Evolutionary conservation across 1,140 invertebrate genomes (phyloP), one percentile per base, ranked within the genome.

Genomic region (Bombus vancouverensis): DNA sequence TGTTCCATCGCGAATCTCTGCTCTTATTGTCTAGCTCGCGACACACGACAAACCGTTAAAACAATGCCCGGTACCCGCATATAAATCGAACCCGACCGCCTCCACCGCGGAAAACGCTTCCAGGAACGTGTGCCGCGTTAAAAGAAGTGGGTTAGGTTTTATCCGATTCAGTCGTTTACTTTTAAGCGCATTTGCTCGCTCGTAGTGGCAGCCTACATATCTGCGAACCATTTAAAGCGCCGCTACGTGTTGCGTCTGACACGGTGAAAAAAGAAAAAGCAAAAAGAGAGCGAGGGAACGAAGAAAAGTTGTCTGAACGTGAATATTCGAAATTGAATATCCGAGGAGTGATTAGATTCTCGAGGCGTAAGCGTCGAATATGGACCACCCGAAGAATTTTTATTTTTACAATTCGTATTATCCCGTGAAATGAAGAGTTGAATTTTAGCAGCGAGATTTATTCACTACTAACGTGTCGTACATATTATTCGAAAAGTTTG

Each of bases 41-140:
- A 88, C 83, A 87, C 78, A 78, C 88, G 79, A 88, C 87, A 73
- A 75, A 77, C 79, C 79, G 83, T 71, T 79, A 57, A 79, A 82
- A 89, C 87, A 89, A 89, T 88, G 81, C 83, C 44, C 57, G 62
- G n/a, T 66, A n/a, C 34, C 42, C 71, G 81, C 25, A 44, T 66
- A 39, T 62, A 53, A 83, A 70, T 77, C 81, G 62, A 83, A 66
- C 12, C 10, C 62, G 44, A 5, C 44, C 81, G 42, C 39, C 32
- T 39, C 28, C 68, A 18, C 70, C 25, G 22, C 25, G 74, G 81
- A 68, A 70, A 68, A 83, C 81, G n/a, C 77, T 85, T 72, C 42
- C 83, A 32, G 32, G 83, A 62, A 79, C 76, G 53, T 8, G 37
- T 62, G 18, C 12, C 83, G 42, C n/a, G 83, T 34, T 59, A 47